A percentile compares a stretch with the other conserved stretches of the same genome.
Conservation (phyloP, 2,113 vertebrate species). For the Rhabdomys dilectus region DNA sequence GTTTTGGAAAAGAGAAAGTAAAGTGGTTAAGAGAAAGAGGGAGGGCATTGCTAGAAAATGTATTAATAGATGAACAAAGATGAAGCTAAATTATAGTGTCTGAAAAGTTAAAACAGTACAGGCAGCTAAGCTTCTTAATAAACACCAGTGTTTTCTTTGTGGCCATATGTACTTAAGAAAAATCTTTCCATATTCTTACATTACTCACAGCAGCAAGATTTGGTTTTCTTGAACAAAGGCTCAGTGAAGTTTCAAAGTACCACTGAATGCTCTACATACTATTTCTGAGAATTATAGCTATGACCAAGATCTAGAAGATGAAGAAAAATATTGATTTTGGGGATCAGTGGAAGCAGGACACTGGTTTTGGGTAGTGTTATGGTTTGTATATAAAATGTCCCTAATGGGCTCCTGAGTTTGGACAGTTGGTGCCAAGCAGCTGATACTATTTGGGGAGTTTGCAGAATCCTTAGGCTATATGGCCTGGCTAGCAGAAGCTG, state of each 20-base stretch:
- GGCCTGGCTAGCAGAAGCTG: not conserved
- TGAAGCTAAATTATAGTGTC: slow-evolving; percentile 53
- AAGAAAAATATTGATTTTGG: slow-evolving; percentile 45
- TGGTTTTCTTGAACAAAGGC: slow-evolving; percentile 27
- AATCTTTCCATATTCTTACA: slow-evolving; percentile 40
- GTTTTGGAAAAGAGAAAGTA: slow-evolving; percentile 26
- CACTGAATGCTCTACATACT: not conserved
- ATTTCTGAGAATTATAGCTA: not conserved
- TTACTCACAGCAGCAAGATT: slow-evolving; percentile 36
- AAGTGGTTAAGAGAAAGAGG: slow-evolving; percentile 29
- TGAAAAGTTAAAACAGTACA: slow-evolving; percentile 59
- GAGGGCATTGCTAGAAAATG: slow-evolving; percentile 3
- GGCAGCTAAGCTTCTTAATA: slow-evolving; percentile 49
- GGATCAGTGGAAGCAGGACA: not conserved
- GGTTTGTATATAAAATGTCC: not conserved
- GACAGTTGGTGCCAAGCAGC: not conserved
- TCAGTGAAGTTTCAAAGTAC: not conserved
- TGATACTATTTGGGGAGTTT: not conserved
- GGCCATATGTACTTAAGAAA: slow-evolving; percentile 27
- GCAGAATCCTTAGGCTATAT: not conserved
- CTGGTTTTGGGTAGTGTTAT: not conserved
- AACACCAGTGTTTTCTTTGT: slow-evolving; percentile 33
- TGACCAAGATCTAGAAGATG: not conserved
- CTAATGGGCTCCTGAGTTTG: not conserved
- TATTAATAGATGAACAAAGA: slow-evolving; percentile 42